Base-by-base conservation (phyloP, 2,888 invertebrate species). In the Aleiodes alternator region DNA sequence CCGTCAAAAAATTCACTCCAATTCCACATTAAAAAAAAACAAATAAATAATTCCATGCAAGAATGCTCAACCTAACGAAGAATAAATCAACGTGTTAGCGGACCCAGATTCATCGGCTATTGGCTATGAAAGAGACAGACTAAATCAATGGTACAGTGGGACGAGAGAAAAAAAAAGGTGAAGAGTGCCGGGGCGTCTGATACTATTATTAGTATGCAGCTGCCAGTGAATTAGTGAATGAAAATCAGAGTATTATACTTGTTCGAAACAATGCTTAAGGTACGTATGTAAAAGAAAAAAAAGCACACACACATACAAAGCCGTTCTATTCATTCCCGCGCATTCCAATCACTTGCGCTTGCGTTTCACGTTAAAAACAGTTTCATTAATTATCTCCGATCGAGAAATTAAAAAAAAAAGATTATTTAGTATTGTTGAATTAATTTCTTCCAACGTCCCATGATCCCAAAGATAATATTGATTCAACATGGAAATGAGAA, bases 141-240 rank as follows among this genome's bases (percentile, higher is more conserved):
- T 56, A 6, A 43, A 43, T 43, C 38, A 34, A 34, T 34, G 34
- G 53, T 57, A 56, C 31, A 59, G 38, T 55, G 56, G 50, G 64
- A 61, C 57, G 55, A 72, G 72, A 59, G 34, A 34, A 6, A 73
- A 6, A 73, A 69, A 74, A 78, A 75, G 77, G 76, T 76, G 81
- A 80, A 80, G 78, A 73, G 34, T 77, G 77, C 81, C 81, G 81
- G 12, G 29, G 79, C 83, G 83, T 84, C 80, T 84, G 84, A 81
- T 84, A 85, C 86, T 86, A 85, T 86, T 85, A 86, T 85, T 86
- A 85, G 85, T 85, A 84, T 84, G 85, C 85, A 86, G 85, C 85
- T 86, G 85, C 84, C 84, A 78, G 83, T 81, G 82, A 85, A 86
- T 84, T 85, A 85, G 82, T 85, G 85, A 85, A 86, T 86, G 85